Conservation (phyloP, 2,113 vertebrate genomes). For the Eupsittula cactorum region DNA sequence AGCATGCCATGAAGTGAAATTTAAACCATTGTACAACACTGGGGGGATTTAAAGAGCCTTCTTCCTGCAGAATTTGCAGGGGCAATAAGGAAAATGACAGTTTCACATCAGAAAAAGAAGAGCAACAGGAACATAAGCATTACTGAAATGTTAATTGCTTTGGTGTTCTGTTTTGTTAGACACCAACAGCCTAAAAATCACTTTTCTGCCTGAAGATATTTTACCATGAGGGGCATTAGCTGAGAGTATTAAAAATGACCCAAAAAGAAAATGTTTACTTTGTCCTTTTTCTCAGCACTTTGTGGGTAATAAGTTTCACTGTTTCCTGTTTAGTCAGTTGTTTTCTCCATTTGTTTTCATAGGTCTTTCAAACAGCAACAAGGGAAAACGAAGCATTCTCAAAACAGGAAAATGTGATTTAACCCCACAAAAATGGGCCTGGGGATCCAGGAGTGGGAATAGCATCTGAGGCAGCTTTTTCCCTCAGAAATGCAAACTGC, state of each 20-base stretch:
- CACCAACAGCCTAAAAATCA: conserved; percentile 47
- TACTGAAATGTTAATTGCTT: conserved; percentile 59
- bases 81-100: conserved; percentile 58
- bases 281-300: conserved; percentile 54
- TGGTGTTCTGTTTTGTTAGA: conserved; percentile 43
- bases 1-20: conserved; percentile 69
- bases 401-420: conserved; percentile 70
- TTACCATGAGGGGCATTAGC: neutral
- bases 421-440: conserved; percentile 66
- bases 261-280: conserved; percentile 6
- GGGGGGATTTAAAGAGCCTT: conserved; percentile 40
- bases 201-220: conserved; percentile 12
- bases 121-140: conserved; percentile 21
- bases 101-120: conserved; percentile 41
- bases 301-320: conserved; percentile 42
- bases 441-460: conserved; percentile 34
- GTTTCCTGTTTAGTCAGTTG: conserved; percentile 70
- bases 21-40: conserved; percentile 50
- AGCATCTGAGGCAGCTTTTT: neutral
- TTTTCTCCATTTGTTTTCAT: conserved; percentile 64
- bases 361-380: conserved; percentile 50
- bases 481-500: neutral
- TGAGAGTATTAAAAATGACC: conserved; percentile 9
- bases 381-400: conserved; percentile 56
- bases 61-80: conserved; percentile 32